Base-by-base conservation (phyloP, 2,888 invertebrate genomes). In the Pegoplata infirma region DNA sequence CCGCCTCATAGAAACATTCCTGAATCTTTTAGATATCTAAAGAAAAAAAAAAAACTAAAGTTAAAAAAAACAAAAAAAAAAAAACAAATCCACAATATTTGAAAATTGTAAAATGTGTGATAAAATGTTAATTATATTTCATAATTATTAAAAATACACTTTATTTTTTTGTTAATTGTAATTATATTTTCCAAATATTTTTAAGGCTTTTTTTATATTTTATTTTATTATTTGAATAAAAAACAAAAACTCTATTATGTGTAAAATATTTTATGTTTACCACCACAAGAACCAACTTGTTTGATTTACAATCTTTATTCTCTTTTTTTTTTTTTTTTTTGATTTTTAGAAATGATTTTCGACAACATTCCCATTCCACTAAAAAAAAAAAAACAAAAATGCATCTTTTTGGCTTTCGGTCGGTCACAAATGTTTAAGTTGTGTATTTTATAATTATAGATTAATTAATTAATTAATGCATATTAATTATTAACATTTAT, bases 61-160 rank as follows among this genome's bases (percentile, higher is more conserved):
- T 12, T 8, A 55, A 55, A 55, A 58, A 58, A 36, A 5, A 58
- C n/a, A 44, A 44, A 23, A 17, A 46, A 46, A 53, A 72, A 44
- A 51, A 63, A 47, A 44, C 36, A 58, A 76, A 63, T 69, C 63
- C 75, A 63, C 63, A 59, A 76, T 66, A 64, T 76, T 76, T 76
- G 49, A 66, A 74, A 71, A 66, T 69, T 78, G 66, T 78, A 71
- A 80, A 81, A 81, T 74, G 80, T 80, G 80, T 80, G 80, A 77
- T 77, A 80, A 77, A 77, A 77, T 75, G 80, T 80, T 80, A 77
- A 80, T 76, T 80, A 80, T 80, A 77, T 77, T 80, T 77, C 69
- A 73, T 80, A 79, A 79, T 79, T 68, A 76, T 76, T 80, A 73
- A 68, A 46, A 46, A 17, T 44, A 59, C 74, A 74, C 23, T 17